phyloP scores from a whole-genome alignment of 2,113 vertebrate species.

The Apus apus region DNA sequence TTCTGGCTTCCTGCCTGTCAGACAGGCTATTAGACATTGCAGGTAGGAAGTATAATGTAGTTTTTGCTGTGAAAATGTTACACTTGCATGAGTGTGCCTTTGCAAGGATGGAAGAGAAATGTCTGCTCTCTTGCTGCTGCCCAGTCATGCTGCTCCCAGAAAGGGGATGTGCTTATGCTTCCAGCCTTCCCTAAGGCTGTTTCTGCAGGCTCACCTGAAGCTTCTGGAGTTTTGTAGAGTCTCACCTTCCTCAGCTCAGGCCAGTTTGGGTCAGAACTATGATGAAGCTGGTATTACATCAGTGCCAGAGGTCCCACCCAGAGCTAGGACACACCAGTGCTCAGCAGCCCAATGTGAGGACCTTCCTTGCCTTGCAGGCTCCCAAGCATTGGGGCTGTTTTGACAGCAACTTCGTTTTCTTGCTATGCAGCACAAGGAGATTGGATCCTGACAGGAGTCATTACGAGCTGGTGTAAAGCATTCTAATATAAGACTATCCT shows the following conservation, averaged over 20 bases:
- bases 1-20: neutral
- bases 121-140: neutral
- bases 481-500: neutral
- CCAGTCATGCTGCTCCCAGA: neutral
- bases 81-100: neutral
- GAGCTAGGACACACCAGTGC: neutral
- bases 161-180: neutral
- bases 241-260: neutral
- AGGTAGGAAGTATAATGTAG: neutral
- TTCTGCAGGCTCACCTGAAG: neutral
- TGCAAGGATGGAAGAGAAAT: neutral
- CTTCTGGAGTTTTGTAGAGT: neutral
- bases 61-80: neutral
- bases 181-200: neutral
- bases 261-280: rapidly evolving
- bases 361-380: neutral
- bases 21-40: neutral
- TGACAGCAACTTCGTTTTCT: neutral
- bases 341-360: neutral
- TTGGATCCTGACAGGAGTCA: neutral
- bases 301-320: neutral
- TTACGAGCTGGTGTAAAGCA: neutral
- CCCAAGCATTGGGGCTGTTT: neutral
- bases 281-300: neutral
- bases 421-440: neutral